Base-by-base conservation (phyloP, 2,888 invertebrate genomes). In the Troides helena region DNA sequence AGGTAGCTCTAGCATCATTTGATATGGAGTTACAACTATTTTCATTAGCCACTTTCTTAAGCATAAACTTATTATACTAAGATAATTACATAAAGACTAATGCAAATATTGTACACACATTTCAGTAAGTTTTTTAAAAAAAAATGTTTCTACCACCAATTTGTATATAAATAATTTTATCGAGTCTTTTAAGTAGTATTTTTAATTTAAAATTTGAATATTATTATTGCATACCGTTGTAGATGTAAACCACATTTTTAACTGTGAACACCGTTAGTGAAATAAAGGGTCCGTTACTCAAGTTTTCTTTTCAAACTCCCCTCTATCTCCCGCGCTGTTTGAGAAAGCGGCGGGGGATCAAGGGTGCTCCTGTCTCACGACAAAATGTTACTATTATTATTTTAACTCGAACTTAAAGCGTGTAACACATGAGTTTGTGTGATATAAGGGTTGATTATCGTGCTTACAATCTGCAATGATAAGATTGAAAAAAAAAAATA, bases 341-440 rank as follows among this genome's bases (percentile, higher is more conserved):
- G 72, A 72, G 65, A 68, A 46, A 74, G 74, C 74, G 75, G 77
- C 75, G 77, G 77, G 75, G 76, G 76, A 74, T 74, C 71, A 59
- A 70, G 74, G 75, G 74, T 72, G 72, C 73, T 70, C 58, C 69
- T 72, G 68, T 77, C 74, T 74, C 76, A 75, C 75, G 72, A 73
- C 18, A 73, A 72, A 75, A 75, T 74, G 53, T 62, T 68, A 63
- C 43, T 64, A 63, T 60, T 63, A 64, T 50, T 62, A 62, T 50
- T 50, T 50, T 14, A 23, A 6, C 18, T 25, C 46, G 14, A 7
- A 46, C 23, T 17, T 50, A 50, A 46, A 46, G 14, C 18, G 50
- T 6, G 25, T 25, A 50, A n/a, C 57, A 7, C 57, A 58, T 6
- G 25, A 25, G 50, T 50, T 50, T 62, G 17, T 12, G 25, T 50